Evolutionary conservation across 1,140 invertebrate species (phyloP), one percentile per base, ranked within the genome.

Genomic region (Panulirus ornatus): DNA sequence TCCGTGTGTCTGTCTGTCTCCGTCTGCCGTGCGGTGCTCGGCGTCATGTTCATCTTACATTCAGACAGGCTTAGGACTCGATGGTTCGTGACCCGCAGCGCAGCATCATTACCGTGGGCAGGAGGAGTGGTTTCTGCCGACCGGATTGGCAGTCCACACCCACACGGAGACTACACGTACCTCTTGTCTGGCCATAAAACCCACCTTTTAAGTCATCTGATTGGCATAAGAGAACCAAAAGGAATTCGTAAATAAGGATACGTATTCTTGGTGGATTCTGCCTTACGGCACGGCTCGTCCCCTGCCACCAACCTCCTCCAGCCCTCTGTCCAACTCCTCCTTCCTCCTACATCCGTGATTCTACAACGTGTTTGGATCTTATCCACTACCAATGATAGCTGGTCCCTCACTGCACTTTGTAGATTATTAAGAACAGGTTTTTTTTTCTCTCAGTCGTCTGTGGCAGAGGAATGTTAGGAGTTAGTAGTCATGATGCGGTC

Each of bases 401-500:
- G 19, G 3, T 14, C 1, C 22, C 54, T 5, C 22, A 58, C 16
- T 58, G 54, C 19, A 22, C 19, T 58, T 58, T 19, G 22, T 19
- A 58, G 54, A 19, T n/a, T 58, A 22, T 14, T 27, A 27, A 19
- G 11, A 79, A 79, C 76, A 79, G 44, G 76, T 79, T 79, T 79
- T n/a, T n/a, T n/a, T n/a, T n/a, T n/a, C n/a, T n/a, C n/a, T 79
- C 44, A 79, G 51, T 79, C 76, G n/a, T 22, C 51, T n/a, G 42
- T 79, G 76, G 51, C 42, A 16, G 3, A 79, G 38, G 76, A 79
- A 79, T 79, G 76, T 54, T 79, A 44, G 42, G 40, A 34, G 30
- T 8, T 51, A 30, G 9, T 79, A 79, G 51, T 79, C 42, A 44
- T 79, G 76, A 79, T 14, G 44, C 27, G 30, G 44, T 30, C 42